A percentile compares a stretch with the other conserved stretches of the same genome.
These are phyloP conservation scores for Bilobella aurantiaca DNA, from an alignment of 1,140 invertebrate genomes.

Conservation along the genomic window DNA sequence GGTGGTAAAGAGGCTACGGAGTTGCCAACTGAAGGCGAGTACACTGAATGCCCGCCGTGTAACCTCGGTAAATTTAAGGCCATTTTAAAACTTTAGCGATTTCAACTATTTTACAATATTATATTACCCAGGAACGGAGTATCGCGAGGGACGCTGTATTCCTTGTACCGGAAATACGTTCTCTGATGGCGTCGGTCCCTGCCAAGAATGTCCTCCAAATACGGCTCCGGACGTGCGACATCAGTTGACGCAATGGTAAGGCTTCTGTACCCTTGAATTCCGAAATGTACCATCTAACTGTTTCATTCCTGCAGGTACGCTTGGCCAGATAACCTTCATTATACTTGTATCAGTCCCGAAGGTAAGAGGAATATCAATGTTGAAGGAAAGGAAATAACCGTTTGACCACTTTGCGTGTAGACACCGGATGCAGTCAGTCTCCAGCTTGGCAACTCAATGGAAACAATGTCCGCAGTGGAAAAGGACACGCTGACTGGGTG, in stretches of 20 bases:
- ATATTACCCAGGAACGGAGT: conserved; percentile 46
- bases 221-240: conserved; percentile 47
- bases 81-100: neutral
- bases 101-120: conserved; percentile 41
- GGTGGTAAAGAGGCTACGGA: conserved; percentile 39
- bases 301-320: conserved; percentile 13
- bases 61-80: neutral
- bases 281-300: neutral
- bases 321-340: conserved; percentile 44
- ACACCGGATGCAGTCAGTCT: conserved; percentile 38
- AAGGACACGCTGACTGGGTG: conserved; percentile 42
- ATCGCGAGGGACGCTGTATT: conserved; percentile 39
- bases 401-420: too few relatives aligned
- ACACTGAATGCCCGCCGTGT: conserved; percentile 40
- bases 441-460: conserved; percentile 43
- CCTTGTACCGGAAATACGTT: conserved; percentile 40
- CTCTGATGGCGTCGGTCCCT: conserved; percentile 40
- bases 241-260: conserved; percentile 45
- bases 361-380: conserved; percentile 33
- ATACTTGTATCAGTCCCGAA: conserved; percentile 43
- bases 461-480: conserved; percentile 41
- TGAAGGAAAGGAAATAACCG: too few relatives aligned
- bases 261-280: conserved; percentile 34
- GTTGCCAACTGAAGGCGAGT: conserved; percentile 39
- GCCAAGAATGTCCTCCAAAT: conserved; percentile 44